A percentile compares a stretch with the other conserved stretches of the same genome.
Evolutionary conservation across 2,113 vertebrate genomes (phyloP).

Genomic region (Salvelinus alpinus): DNA sequence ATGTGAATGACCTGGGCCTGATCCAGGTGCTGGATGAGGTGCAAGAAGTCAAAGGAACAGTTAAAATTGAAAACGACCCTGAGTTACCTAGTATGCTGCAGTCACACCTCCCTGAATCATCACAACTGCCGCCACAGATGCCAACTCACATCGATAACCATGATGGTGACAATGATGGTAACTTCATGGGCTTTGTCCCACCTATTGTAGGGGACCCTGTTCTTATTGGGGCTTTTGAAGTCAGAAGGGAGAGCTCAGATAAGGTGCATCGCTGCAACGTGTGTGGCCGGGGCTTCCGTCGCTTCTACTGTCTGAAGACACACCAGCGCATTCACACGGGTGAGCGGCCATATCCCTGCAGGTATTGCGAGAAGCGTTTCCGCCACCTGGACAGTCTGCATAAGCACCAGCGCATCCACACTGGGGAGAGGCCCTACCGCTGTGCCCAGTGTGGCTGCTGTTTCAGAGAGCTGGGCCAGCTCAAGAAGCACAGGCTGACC

Average conservation of each 20-base stretch:
- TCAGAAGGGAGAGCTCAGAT: constrained; percentile 26
- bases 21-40: constrained; percentile 51
- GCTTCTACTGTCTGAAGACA: constrained; percentile 63
- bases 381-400: constrained; percentile 60
- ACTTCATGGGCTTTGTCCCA: constrained; percentile 21
- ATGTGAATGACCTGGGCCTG: constrained; percentile 51
- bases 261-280: constrained; percentile 58
- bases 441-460: constrained; percentile 59
- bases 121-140: constrained; percentile 6
- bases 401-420: constrained; percentile 64
- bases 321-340: constrained; percentile 64
- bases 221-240: background rate
- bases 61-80: constrained; percentile 51
- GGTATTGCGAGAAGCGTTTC: constrained; percentile 63
- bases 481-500: constrained; percentile 59
- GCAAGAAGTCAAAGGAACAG: constrained; percentile 42
- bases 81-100: constrained; percentile 30
- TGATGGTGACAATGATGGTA: background rate
- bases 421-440: constrained; percentile 57
- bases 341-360: constrained; percentile 57
- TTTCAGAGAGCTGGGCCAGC: constrained; percentile 59
- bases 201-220: constrained; percentile 13
- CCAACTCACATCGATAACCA: constrained; percentile 21
- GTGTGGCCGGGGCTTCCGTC: constrained; percentile 57
- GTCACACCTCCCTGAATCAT: constrained; percentile 6